Evolutionary conservation across 23 tunicate genomes (phyloP), one percentile per base, ranked within the genome.

Genomic region (Halocynthia roretzi): DNA sequence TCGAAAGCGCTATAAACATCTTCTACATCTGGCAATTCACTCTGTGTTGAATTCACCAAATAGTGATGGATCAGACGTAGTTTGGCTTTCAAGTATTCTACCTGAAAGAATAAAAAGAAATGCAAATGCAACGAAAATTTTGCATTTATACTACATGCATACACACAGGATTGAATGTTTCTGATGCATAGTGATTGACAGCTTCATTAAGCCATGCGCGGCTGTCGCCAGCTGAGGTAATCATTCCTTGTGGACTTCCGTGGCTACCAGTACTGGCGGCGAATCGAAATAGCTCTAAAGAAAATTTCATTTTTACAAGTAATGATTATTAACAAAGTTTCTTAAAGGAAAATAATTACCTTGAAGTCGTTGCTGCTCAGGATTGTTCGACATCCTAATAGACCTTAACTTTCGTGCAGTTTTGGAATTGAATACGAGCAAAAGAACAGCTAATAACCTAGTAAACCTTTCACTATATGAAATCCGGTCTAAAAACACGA

Each of bases 151-250:
- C n/a, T n/a, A 14, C 63, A 58, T 58, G 15, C n/a, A 65, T 65
- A 65, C 70, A 18, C 31, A 74, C 78, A 19, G 78, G 78, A 44
- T 74, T 48, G 5, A 74, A 53, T 52, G 56, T n/a, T 54, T 10
- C 60, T 14, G 78, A 20, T 4, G 78, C 63, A 74, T 74, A 74
- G 19, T 54, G 22, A n/a, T 74, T 62, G 17, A 74, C 31, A 14
- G 78, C 78, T 54, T 74, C 64, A 53, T 54, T 53, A 7, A 74
- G 31, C 78, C 78, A 74, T 2, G 78, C 78, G 55, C 78, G 56
- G 48, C 51, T 23, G 9, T 52, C 78, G 44, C 44, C 44, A 31
- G 44, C 1, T 18, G 78, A 12, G 31, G 20, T 54, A 62, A 14
- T 22, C 19, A 14, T 20, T 52, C 23, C 64, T 21, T 12, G 40